Evolutionary conservation across 2,888 invertebrate species (phyloP).

Genomic region (Didymodactylos carnosus): DNA sequence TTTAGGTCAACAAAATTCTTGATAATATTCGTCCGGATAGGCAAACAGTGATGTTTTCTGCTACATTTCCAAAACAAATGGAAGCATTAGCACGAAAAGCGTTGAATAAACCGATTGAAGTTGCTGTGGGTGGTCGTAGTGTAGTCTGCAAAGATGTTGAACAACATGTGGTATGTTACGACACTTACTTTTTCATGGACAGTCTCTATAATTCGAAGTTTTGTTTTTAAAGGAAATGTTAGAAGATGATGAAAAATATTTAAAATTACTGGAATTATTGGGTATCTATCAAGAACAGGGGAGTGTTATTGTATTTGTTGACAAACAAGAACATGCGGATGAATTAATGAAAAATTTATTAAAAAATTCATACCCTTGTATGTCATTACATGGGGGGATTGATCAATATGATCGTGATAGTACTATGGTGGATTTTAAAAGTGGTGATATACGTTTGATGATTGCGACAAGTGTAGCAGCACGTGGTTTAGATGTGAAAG

Average conservation of each 20-base stretch:
- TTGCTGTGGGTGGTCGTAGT: slow-evolving; percentile 61
- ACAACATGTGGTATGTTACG: slow-evolving; percentile 55
- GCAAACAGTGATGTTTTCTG: slow-evolving; percentile 95
- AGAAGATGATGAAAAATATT: slow-evolving; percentile 88
- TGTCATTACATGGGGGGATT: slow-evolving; percentile 93
- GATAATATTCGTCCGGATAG: slow-evolving; percentile 87
- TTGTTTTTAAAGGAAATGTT: background rate
- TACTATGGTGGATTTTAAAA: slow-evolving; percentile 89
- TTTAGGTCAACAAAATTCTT: slow-evolving; percentile 72
- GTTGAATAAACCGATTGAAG: slow-evolving; percentile 78
- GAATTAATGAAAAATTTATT: slow-evolving; percentile 57
- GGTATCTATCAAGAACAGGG: slow-evolving; percentile 77
- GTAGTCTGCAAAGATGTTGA: slow-evolving; percentile 93
- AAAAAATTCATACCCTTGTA: slow-evolving; percentile 83
- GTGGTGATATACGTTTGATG: slow-evolving; percentile 65
- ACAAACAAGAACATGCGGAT: slow-evolving; percentile 79
- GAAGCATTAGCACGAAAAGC: slow-evolving; percentile 85
- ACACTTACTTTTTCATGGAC: background rate
- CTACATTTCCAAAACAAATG: slow-evolving; percentile 96
- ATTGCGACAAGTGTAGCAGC: slow-evolving; percentile 97
- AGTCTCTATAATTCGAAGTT: background rate
- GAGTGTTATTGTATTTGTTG: slow-evolving; percentile 84
- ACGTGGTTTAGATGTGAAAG: slow-evolving; percentile 90
- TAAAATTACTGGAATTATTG: slow-evolving; percentile 87
- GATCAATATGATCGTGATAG: slow-evolving; percentile 98